phyloP scores from a whole-genome alignment of 2,113 vertebrate species.

The Collichthys lucidus region DNA sequence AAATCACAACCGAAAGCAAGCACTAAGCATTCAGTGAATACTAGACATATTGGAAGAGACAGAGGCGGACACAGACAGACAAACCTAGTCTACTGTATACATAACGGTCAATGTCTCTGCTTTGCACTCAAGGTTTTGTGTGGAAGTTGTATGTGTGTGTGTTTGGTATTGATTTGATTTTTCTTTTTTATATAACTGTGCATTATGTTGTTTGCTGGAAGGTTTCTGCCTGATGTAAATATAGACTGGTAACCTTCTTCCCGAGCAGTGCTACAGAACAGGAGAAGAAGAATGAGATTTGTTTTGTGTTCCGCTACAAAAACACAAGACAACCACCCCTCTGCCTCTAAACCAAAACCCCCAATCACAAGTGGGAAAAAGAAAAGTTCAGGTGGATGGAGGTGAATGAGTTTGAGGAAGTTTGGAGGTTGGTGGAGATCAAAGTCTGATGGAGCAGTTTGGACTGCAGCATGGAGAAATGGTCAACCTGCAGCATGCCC shows the following conservation, averaged over 20 bases:
- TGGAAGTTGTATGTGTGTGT: conserved; percentile 26
- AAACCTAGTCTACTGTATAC: background rate
- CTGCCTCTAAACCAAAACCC: background rate
- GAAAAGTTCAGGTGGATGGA: background rate
- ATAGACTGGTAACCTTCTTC: conserved; percentile 57
- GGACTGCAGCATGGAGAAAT: background rate
- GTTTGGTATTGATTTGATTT: conserved; percentile 44
- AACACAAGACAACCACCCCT: background rate
- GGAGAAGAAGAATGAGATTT: conserved; percentile 1
- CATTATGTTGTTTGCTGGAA: conserved; percentile 53
- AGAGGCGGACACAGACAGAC: background rate
- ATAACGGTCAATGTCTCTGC: background rate
- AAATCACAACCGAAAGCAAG: background rate
- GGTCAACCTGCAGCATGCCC: background rate
- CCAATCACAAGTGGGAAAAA: background rate
- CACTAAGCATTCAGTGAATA: background rate
- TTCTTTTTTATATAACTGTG: conserved; percentile 61
- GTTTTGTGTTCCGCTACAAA: conserved; percentile 4
- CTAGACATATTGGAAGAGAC: background rate
- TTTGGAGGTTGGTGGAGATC: background rate
- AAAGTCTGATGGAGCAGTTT: background rate
- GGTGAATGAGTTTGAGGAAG: background rate
- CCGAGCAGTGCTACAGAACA: conserved; percentile 10
- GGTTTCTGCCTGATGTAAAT: conserved; percentile 63
- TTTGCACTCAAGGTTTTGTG: conserved; percentile 20